Conservation (phyloP, 30 jellyfish, hydroid and myxozoan genomes). For the Cassiopea xamachana region DNA sequence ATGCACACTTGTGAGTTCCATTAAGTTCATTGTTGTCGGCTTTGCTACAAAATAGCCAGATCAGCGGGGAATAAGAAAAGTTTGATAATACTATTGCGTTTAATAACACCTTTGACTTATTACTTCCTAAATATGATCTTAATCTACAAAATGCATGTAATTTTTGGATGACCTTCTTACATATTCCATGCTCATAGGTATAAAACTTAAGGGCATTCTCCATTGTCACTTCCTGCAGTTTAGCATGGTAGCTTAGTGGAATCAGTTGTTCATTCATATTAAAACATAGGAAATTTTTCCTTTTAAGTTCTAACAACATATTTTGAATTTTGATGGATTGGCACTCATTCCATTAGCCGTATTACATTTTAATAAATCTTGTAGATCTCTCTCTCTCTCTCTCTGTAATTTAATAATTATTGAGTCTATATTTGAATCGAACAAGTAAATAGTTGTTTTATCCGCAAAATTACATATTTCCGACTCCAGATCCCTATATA, state of each 20-base stretch:
- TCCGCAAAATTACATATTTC: slow-evolving; percentile 45
- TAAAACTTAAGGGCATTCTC: slow-evolving; percentile 4
- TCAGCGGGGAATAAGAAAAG: slow-evolving; percentile 30
- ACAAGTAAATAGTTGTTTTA: slow-evolving; percentile 25
- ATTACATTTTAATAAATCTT: neutral
- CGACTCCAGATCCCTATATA: slow-evolving; percentile 14
- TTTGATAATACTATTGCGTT: slow-evolving; percentile 26
- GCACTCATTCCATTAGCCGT: slow-evolving; percentile 33
- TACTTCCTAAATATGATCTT: neutral
- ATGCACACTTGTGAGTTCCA: slow-evolving; percentile 40
- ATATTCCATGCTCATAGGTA: neutral
- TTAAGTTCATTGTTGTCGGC: slow-evolving; percentile 21
- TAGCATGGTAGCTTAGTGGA: slow-evolving; percentile 11
- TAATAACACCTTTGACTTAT: slow-evolving; percentile 17
- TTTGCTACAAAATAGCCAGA: slow-evolving; percentile 58
- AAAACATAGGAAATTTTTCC: neutral
- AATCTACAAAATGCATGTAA: neutral
- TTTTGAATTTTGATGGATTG: slow-evolving; percentile 30
- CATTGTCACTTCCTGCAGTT: neutral
- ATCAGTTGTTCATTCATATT: slow-evolving; percentile 8
- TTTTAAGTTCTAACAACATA: slow-evolving; percentile 28
- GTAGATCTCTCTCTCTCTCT: slow-evolving; percentile 35
- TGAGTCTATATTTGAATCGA: slow-evolving; percentile 17
- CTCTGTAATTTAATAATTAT: slow-evolving; percentile 18
- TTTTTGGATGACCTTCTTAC: slow-evolving; percentile 6